phyloP scores from a whole-genome alignment of 2,113 vertebrate species.

The Sterna hirundo region DNA sequence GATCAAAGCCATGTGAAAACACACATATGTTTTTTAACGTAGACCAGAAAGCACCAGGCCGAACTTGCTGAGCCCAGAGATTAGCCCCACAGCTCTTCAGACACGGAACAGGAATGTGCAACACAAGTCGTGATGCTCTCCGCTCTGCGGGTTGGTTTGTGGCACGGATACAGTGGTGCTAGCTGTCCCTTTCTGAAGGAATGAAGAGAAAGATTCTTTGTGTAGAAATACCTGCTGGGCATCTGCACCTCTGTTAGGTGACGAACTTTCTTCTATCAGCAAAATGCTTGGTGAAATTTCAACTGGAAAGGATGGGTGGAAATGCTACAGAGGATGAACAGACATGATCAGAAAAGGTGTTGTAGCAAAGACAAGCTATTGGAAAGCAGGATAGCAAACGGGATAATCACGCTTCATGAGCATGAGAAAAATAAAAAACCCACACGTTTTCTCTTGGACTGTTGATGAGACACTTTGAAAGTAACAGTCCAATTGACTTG shows the following conservation, averaged over 20 bases:
- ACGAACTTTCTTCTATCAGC: neutral
- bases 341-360: neutral
- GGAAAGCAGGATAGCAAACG: neutral
- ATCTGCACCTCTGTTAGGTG: neutral
- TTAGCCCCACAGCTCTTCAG: neutral
- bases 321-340: neutral
- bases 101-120: neutral
- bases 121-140: neutral
- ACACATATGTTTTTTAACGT: accelerated
- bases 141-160: neutral
- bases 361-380: neutral
- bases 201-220: neutral
- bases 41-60: neutral
- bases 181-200: neutral
- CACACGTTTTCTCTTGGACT: neutral
- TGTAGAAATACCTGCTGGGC: neutral
- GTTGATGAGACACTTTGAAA: neutral
- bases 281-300: neutral
- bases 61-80: neutral
- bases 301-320: neutral
- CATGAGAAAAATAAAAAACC: accelerated
- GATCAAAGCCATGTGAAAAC: neutral
- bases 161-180: neutral
- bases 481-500: neutral
- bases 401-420: neutral